Evolutionary conservation across 1,140 invertebrate genomes (phyloP), one percentile per base, ranked within the genome.

Genomic region (Bombus confusus): DNA sequence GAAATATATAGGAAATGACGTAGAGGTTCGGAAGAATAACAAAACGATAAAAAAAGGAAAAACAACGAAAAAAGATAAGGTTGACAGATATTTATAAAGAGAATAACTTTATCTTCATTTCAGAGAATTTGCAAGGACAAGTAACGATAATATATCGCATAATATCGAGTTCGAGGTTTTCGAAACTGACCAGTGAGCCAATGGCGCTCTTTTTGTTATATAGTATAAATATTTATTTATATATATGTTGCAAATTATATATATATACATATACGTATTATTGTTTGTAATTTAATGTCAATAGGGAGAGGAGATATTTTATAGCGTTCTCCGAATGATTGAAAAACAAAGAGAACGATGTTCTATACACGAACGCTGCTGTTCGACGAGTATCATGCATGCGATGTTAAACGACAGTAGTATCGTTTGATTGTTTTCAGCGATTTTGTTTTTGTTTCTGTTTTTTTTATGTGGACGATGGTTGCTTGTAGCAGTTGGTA

Each of bases 141-240:
- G 25, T 31, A 41, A 25, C 22, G 39, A 71, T 57, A 22, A 34
- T 43, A 13, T 31, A 43, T 47, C 37, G 68, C 75, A 41, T 69
- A 79, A 15, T 52, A 52, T 39, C 68, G 37, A 79, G 75, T 41
- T n/a, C 31, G 47, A 79, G 66, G 66, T 72, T 62, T 66, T 80
- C 37, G 22, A n/a, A 34, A 57, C 59, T 39, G 28, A n/a, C 25
- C 64, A 3, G 2, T 10, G 22, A 64, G 37, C 22, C 52, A 39
- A 31, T 25, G 37, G 37, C 82, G 25, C 8, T 18, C 9, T 59
- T 71, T 84, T 84, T 84, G 76, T 84, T 84, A 80, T 88, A 78
- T 88, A 89, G 69, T 89, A 89, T 85, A 89, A 89, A 87, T 87
- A 82, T 87, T 84, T 90, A 87, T 90, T 87, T 87, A 52, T 52